Conservation (phyloP, 2,113 vertebrate species). For the Oncorhynchus masou region DNA sequence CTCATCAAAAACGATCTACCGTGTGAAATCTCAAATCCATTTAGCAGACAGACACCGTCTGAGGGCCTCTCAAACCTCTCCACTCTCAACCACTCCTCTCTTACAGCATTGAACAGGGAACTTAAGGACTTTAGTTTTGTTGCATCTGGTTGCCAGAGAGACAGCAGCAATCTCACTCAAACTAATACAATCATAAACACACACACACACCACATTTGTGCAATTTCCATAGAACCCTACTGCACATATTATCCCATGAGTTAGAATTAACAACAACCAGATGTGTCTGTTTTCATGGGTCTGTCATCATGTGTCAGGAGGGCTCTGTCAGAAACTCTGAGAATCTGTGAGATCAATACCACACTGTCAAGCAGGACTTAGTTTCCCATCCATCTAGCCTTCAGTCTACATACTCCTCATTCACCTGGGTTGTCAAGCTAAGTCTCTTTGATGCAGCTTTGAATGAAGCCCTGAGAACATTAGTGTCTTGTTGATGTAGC, state of each 20-base stretch:
- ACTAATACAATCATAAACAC: no score
- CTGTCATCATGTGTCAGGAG: conserved; percentile 17
- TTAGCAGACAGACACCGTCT: conserved; percentile 46
- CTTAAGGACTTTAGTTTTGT: neutral
- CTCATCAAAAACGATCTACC: conserved; percentile 37
- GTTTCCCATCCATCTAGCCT: conserved; percentile 11
- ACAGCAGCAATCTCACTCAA: no score
- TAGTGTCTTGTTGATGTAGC: neutral
- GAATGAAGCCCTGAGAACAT: conserved; percentile 16
- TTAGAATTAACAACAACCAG: conserved; percentile 42
- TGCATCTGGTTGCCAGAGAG: neutral
- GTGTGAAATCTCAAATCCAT: conserved; percentile 49
- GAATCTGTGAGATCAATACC: conserved; percentile 5
- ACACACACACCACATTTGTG: conserved; percentile 24
- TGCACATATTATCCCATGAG: conserved; percentile 57
- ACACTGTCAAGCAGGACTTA: neutral
- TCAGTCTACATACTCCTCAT: conserved; percentile 1
- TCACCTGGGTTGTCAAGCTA: neutral
- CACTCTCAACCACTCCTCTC: neutral
- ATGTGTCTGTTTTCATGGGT: conserved; percentile 38
- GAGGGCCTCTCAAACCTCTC: conserved; percentile 24
- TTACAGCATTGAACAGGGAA: no score
- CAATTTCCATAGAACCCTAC: conserved; percentile 50
- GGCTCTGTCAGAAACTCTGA: neutral
- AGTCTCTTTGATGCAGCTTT: neutral